A percentile compares a stretch with the other conserved stretches of the same genome.
These are phyloP conservation scores for Chromobotia macracanthus DNA, from an alignment of 2,797 vertebrate species.

Conservation along the genomic window DNA sequence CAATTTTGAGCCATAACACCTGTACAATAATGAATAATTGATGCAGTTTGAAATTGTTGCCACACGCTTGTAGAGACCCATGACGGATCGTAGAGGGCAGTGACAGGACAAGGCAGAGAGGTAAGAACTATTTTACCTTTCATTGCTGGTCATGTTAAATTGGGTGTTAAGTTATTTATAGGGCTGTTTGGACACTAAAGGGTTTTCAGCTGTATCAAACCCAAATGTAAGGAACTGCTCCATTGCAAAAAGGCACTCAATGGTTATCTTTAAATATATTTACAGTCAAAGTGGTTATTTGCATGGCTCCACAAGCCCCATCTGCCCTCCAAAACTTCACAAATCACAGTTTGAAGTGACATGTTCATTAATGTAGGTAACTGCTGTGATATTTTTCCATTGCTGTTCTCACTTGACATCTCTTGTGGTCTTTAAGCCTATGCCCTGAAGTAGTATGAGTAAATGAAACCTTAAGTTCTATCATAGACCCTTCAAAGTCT, in stretches of 20 bases:
- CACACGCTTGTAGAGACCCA: no score
- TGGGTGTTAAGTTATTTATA: neutral
- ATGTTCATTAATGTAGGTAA: slow-evolving; percentile 43
- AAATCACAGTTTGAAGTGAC: slow-evolving; percentile 36
- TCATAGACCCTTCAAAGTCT: neutral
- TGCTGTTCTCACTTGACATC: neutral
- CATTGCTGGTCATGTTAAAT: neutral
- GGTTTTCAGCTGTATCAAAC: slow-evolving; percentile 1
- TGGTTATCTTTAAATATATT: no score
- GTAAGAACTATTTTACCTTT: neutral
- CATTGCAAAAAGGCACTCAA: no score
- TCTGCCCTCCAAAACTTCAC: slow-evolving; percentile 28
- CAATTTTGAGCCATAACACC: neutral
- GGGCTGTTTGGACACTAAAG: neutral
- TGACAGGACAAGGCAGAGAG: neutral
- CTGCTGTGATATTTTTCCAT: slow-evolving; percentile 32
- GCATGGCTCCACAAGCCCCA: no score
- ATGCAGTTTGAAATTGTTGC: neutral
- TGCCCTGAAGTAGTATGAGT: neutral
- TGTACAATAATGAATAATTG: neutral
- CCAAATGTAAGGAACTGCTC: neutral
- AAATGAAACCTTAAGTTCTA: slow-evolving; percentile 27
- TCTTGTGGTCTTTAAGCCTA: slow-evolving; percentile 21
- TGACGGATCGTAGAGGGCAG: neutral
- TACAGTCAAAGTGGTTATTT: no score